Base-by-base conservation (phyloP, 2,797 vertebrate genomes). In the Enteromius afrohamiltoni region DNA sequence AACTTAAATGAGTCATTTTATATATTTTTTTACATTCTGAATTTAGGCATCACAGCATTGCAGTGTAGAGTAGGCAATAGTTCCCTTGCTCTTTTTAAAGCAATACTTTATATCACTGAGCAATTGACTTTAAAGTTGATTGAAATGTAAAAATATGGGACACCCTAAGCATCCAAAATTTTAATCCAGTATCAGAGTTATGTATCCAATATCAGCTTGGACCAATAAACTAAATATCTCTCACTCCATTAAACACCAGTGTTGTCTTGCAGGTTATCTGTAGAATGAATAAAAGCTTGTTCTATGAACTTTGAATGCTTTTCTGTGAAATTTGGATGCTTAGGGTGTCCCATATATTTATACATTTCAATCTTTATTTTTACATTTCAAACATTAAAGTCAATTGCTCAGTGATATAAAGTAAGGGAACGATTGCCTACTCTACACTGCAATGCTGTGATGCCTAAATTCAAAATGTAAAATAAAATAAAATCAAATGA, bases 301-400 rank as follows among this genome's bases (percentile, higher is more conserved):
- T 7, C 8, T 9, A 13, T 23, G 40, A 42, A 42, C 40, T 42
- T 42, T 42, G 40, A 42, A 9, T 42, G 40, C 40, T 42, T 37
- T 37, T 37, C 34, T 37, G 34, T 58, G 0, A 11, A n/a, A 10
- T 58, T n/a, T 58, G 55, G n/a, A 58, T 58, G n/a, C 55, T 23
- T 23, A 53, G 51, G 10, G n/a, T 55, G 53, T 55, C 11, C 4
- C 2, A 1, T 69, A n/a, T n/a, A 69, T 16, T 45, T 45, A 23
- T 45, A 70, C n/a, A 45, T 70, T 70, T 69, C 13, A 69, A 16
- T n/a, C n/a, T n/a, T n/a, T n/a, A 69, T 16, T 45, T 45, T 45
- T 45, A 70, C n/a, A 45, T 70, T 70, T 69, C 13, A 69, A 16
- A 14, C 3, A 45, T 70, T 26, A n/a, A 0, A 70, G n/a, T 70